phyloP scores from a whole-genome alignment of 2,113 vertebrate genomes.

The Petrocephalus microphthalmus region DNA sequence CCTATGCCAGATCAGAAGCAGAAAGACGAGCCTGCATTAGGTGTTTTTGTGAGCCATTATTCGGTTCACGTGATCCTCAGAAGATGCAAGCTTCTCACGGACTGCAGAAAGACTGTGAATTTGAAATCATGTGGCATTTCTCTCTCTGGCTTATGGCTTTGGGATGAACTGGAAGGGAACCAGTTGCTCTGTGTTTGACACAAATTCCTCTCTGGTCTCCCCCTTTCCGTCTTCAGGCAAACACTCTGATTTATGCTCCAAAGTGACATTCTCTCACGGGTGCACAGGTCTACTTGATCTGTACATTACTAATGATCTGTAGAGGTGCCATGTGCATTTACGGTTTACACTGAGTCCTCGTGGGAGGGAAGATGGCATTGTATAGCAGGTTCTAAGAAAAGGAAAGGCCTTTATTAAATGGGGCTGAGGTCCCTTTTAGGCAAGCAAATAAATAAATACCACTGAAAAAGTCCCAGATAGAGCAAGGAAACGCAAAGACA shows the following conservation, averaged over 20 bases:
- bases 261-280: background rate
- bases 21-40: constrained; percentile 56
- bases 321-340: background rate
- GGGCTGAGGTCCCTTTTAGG: background rate
- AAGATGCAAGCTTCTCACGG: constrained; percentile 35
- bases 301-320: background rate
- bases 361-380: background rate
- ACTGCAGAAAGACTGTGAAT: background rate
- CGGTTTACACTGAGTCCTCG: background rate
- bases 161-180: background rate
- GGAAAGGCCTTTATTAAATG: background rate
- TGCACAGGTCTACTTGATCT: background rate
- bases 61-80: constrained; percentile 46
- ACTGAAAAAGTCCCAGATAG: background rate
- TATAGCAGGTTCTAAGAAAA: background rate
- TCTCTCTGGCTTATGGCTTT: background rate
- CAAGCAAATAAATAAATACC: background rate
- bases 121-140: background rate
- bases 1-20: constrained; percentile 43
- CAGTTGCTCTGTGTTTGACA: background rate
- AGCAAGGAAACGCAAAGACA: background rate
- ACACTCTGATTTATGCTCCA: background rate
- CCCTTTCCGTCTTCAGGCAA: background rate
- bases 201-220: background rate
- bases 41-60: constrained; percentile 57